Percentiles rank a stretch among this genome's conserved stretches.
Evolutionary conservation across 1,140 invertebrate species (phyloP).

Genomic region (Drusus annulatus): DNA sequence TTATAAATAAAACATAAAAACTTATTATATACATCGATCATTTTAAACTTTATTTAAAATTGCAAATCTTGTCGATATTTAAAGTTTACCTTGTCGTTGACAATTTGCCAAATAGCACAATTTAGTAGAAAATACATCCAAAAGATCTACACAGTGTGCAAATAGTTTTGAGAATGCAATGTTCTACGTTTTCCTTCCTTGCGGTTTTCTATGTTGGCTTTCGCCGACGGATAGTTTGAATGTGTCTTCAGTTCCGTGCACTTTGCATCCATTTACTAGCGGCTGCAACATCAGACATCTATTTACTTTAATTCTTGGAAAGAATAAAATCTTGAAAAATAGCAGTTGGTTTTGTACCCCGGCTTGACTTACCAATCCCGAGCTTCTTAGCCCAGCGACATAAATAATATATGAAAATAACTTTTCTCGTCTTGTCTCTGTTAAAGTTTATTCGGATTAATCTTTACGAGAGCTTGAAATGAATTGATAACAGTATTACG

Average conservation of each 20-base stretch:
- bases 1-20: too few species aligned
- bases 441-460: too few species aligned
- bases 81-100: too few species aligned
- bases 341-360: not conserved
- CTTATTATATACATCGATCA: too few species aligned
- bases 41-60: too few species aligned
- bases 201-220: not conserved
- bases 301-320: not conserved
- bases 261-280: constrained; percentile 33
- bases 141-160: not conserved
- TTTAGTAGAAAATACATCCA: too few species aligned
- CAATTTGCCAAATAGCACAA: too few species aligned
- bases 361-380: not conserved
- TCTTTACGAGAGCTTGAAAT: too few species aligned
- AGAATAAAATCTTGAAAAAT: not conserved
- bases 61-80: too few species aligned
- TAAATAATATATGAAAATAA: too few species aligned
- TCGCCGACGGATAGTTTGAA: constrained; percentile 23
- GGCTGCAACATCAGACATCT: not conserved
- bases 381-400: not conserved
- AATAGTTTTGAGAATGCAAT: not conserved
- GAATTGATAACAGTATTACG: too few species aligned
- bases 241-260: constrained; percentile 11
- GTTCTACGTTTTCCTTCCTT: not conserved
- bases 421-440: too few species aligned